Percentiles rank a stretch among this genome's conserved stretches.
phyloP scores from a whole-genome alignment of 2,797 vertebrate species.

The Silurus aristotelis region DNA sequence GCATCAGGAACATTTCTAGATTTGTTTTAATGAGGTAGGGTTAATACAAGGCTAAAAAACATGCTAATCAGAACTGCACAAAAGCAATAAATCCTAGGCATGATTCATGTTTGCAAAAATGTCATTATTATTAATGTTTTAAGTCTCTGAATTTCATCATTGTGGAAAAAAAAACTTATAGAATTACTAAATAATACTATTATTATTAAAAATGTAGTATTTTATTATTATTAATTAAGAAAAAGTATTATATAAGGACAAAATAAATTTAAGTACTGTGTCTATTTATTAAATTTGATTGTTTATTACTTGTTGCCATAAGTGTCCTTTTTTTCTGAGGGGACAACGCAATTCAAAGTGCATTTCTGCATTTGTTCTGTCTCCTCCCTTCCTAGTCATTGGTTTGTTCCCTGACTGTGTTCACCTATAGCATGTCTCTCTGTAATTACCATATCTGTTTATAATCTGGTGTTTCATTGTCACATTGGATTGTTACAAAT shows the following conservation, averaged over 20 bases:
- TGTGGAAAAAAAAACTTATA: neutral
- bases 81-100: neutral
- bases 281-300: neutral
- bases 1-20: neutral
- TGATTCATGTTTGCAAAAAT: neutral
- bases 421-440: neutral
- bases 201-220: neutral
- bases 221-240: too few relatives aligned
- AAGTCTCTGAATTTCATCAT: neutral
- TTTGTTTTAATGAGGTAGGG: neutral
- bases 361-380: neutral
- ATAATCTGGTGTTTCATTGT: neutral
- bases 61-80: neutral
- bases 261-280: neutral
- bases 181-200: neutral
- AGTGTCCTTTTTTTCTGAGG: neutral
- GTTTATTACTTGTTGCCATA: neutral
- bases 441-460: neutral
- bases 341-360: neutral
- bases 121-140: neutral
- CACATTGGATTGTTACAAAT: too few relatives aligned
- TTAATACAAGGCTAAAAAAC: neutral
- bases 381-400: neutral
- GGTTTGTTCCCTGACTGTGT: neutral
- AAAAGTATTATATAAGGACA: neutral